A percentile compares a stretch with the other conserved stretches of the same genome.
phyloP scores from a whole-genome alignment of 2,888 invertebrate genomes.

The Heliconius ismenius region DNA sequence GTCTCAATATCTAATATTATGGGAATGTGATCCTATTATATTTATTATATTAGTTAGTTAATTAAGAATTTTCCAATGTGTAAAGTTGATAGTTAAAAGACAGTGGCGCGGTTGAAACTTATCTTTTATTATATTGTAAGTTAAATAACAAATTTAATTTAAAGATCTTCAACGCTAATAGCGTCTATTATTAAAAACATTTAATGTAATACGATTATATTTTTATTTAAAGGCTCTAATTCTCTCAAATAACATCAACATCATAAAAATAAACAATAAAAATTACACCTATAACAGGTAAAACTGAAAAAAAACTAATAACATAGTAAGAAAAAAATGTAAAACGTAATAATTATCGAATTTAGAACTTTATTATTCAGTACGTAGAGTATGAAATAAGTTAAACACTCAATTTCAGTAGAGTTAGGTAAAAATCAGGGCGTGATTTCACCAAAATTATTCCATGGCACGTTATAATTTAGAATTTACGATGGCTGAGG shows the following conservation, averaged over 20 bases:
- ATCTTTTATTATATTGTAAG: not conserved
- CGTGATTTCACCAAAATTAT: constrained; percentile 31
- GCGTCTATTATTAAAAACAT: not conserved
- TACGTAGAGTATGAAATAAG: not conserved
- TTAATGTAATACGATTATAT: not conserved
- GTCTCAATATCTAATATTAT: too few species aligned
- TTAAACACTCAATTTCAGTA: not conserved
- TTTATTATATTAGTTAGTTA: not conserved
- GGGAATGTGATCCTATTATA: not conserved
- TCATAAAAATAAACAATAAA: not conserved
- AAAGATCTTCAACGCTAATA: not conserved
- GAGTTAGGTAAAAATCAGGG: constrained; percentile 26
- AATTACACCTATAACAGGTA: not conserved
- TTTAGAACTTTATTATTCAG: constrained; percentile 7
- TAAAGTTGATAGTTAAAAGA: not conserved
- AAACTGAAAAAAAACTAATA: not conserved
- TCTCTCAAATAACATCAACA: not conserved
- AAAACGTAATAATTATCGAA: not conserved
- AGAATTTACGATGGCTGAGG: not conserved
- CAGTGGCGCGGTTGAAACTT: not conserved
- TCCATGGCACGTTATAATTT: constrained; percentile 24
- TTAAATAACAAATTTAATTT: not conserved
- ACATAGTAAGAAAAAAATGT: not conserved
- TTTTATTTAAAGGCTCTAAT: not conserved
- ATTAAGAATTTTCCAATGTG: constrained; percentile 7